Evolutionary conservation across 2,888 invertebrate species (phyloP).

Genomic region (Oligia latruncula): DNA sequence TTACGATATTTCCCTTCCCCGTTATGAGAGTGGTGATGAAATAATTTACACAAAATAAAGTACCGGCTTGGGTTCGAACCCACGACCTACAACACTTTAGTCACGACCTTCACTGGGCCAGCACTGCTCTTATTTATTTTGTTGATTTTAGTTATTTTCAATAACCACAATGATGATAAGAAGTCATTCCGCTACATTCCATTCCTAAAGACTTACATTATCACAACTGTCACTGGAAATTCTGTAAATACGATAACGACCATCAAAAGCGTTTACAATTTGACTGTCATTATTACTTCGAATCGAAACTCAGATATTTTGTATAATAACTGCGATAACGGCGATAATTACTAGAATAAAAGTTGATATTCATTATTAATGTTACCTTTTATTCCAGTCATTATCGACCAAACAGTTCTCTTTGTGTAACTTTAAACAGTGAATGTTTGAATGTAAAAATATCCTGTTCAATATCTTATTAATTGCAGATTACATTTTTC

Average conservation of each 20-base stretch:
- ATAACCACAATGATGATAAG: background rate
- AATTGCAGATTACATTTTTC: constrained; percentile 11
- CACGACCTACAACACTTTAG: too few relatives aligned
- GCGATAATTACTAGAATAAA: background rate
- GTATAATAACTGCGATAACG: background rate
- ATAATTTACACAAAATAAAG: too few relatives aligned
- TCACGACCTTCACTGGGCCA: too few relatives aligned
- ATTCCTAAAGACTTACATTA: background rate
- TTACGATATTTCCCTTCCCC: too few relatives aligned
- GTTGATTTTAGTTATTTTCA: too few relatives aligned
- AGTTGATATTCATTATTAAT: background rate
- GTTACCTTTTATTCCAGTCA: background rate
- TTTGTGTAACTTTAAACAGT: background rate
- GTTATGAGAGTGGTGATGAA: too few relatives aligned
- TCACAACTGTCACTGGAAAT: background rate
- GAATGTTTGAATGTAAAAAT: constrained; percentile 7
- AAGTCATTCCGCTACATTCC: background rate
- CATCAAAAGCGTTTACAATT: background rate
- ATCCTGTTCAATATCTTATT: constrained; percentile 15
- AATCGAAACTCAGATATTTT: background rate
- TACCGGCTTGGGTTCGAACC: too few relatives aligned
- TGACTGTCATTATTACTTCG: background rate
- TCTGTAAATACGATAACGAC: background rate
- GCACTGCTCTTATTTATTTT: too few relatives aligned
- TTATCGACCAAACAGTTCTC: background rate